phyloP scores from a whole-genome alignment of 2,888 invertebrate species.

The Hesperia comma region DNA sequence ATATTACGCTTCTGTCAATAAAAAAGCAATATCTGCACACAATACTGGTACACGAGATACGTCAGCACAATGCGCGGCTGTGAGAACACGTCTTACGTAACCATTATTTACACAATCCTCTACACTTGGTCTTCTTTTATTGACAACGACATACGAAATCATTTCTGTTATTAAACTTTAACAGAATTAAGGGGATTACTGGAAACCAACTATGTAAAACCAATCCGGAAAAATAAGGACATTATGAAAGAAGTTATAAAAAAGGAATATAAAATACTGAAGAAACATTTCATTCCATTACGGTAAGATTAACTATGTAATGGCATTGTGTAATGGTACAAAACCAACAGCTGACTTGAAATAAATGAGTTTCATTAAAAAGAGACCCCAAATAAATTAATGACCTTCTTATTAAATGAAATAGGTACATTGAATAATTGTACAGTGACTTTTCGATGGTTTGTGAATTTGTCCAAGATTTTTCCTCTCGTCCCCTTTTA shows the following conservation, averaged over 20 bases:
- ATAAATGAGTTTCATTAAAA: slow-evolving; percentile 17
- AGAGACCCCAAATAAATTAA: neutral
- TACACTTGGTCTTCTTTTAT: slow-evolving; percentile 25
- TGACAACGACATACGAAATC: slow-evolving; percentile 19
- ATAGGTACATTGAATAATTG: no score
- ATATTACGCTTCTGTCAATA: slow-evolving; percentile 34
- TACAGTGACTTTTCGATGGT: no score
- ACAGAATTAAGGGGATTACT: neutral
- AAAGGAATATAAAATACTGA: no score
- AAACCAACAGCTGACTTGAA: neutral
- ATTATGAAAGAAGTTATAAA: neutral
- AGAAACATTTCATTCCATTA: no score
- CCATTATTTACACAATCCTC: slow-evolving; percentile 30
- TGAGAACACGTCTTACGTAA: slow-evolving; percentile 32
- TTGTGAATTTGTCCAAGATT: no score
- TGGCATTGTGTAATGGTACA: no score
- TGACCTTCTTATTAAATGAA: neutral
- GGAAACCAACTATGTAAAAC: neutral
- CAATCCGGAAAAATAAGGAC: neutral
- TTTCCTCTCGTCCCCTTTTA: no score
- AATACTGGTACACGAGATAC: slow-evolving; percentile 18
- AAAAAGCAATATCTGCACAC: slow-evolving; percentile 35
- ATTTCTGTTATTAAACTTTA: neutral
- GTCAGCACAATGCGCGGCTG: slow-evolving; percentile 27
- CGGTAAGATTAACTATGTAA: no score